Percentiles rank a stretch among this genome's conserved stretches.
These are phyloP conservation scores for Gymnarchus niloticus DNA, from an alignment of 2,113 vertebrate genomes.

Conservation along the genomic window DNA sequence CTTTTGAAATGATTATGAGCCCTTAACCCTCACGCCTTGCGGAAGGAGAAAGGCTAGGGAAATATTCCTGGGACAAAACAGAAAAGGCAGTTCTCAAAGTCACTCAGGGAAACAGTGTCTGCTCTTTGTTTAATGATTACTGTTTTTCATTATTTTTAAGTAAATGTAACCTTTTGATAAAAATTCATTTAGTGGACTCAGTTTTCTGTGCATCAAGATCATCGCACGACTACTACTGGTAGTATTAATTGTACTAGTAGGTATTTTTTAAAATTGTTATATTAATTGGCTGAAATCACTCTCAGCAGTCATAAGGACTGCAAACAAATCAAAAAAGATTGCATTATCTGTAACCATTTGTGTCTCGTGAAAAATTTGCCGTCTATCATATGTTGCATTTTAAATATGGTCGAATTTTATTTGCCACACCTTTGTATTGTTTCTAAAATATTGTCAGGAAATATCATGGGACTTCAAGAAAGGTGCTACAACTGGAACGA, in stretches of 20 bases:
- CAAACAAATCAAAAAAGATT: not conserved
- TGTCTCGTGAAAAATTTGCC: not conserved
- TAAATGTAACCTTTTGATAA: not conserved
- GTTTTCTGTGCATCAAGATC: not conserved
- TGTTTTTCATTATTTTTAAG: not conserved
- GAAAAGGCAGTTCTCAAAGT: not conserved
- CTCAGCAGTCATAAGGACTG: not conserved
- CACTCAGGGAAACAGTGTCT: not conserved
- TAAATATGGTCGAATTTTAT: not conserved
- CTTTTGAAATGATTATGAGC: constrained; percentile 20
- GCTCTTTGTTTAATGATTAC: not conserved
- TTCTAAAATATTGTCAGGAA: not conserved
- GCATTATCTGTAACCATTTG: not conserved
- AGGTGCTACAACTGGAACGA: not conserved
- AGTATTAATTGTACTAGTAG: not conserved
- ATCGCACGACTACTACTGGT: not conserved
- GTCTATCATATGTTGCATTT: not conserved
- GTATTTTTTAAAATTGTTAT: not conserved
- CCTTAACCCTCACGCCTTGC: not conserved
- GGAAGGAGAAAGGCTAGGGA: constrained; percentile 3
- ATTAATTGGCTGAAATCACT: not conserved
- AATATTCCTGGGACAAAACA: not conserved
- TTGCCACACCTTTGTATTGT: not conserved
- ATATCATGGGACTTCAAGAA: not conserved
- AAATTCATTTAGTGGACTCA: not conserved